Evolutionary conservation across 2,888 invertebrate genomes (phyloP), one percentile per base, ranked within the genome.

Genomic region (Hyppa rectilinea): DNA sequence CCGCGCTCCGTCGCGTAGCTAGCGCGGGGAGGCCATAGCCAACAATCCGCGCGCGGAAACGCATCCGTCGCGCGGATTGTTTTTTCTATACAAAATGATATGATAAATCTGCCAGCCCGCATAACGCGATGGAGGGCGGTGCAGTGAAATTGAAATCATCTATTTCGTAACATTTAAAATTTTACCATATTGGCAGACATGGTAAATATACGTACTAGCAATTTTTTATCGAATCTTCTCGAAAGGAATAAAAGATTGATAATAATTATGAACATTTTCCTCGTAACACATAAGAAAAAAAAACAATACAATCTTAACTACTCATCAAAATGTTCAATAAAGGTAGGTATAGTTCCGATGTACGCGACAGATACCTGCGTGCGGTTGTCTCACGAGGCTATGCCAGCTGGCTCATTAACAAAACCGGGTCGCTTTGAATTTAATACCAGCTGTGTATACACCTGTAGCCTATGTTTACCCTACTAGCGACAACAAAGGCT

Each of bases 301-400:
- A 65, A 65, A 62, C 23, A 79, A 14, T 29, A 31, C 20, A 67
- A 75, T 56, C 43, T 58, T 23, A 43, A 47, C n/a, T 56, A 20
- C 53, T 50, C 23, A 58, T 78, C 64, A 31, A 38, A 43, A 55
- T 60, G 45, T 53, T 55, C 14, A 63, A 53, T 70, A 58, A 79
- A 70, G 75, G 75, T 75, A 70, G 75, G 75, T 75, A 50, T 36
- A 53, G 63, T 80, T 70, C 36, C 36, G 43, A 63, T 61, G 56
- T 40, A 52, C 50, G 67, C 80, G 80, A 63, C 62, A 2, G 61
- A 78, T 62, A 47, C 1, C 45, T 23, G 78, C 17, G 29, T 12
- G 43, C 29, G 52, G 73, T 62, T 49, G 20, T 69, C 17, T 29
- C 12, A 20, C n/a, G 14, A 20, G 10, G 6, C 3, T 14, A 31